phyloP scores from a whole-genome alignment of 2,113 vertebrate species.

The Platysteira castanea region DNA sequence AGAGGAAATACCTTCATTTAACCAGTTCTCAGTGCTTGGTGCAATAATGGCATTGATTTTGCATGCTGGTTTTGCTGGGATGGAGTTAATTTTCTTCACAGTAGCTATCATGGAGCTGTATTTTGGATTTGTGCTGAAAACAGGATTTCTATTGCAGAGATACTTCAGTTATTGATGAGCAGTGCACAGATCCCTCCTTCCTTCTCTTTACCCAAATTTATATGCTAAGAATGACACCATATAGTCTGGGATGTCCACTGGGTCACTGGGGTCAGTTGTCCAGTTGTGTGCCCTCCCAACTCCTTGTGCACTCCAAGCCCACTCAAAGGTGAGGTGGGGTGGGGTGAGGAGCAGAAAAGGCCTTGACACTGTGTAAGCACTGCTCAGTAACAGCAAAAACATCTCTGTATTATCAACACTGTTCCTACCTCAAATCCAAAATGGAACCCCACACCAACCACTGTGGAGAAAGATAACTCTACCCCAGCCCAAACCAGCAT shows the following conservation, averaged over 20 bases:
- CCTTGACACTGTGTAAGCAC: not conserved
- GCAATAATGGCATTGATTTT: not conserved
- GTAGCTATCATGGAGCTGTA: not conserved
- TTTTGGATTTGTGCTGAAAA: not conserved
- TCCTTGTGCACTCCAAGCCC: not conserved
- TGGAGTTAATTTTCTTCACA: not conserved
- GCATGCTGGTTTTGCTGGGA: not conserved
- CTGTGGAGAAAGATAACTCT: not conserved
- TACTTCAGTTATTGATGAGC: not conserved
- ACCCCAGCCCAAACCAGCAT: not conserved
- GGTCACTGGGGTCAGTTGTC: not conserved
- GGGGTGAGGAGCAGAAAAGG: not conserved
- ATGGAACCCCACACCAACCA: not conserved
- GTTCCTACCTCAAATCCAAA: not conserved
- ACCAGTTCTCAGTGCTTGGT: not conserved
- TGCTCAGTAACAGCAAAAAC: not conserved
- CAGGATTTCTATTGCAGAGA: not conserved
- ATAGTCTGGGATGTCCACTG: not conserved
- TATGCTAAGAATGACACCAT: not conserved
- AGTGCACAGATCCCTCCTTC: no score
- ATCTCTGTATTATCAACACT: not conserved
- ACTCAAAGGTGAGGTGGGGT: not conserved
- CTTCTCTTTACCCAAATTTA: not conserved
- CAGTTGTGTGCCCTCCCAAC: not conserved
- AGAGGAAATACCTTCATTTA: not conserved